Percentiles rank a stretch among this genome's conserved stretches.
Evolutionary conservation across 2,888 invertebrate species (phyloP).

Genomic region (Latrodectus hesperus): DNA sequence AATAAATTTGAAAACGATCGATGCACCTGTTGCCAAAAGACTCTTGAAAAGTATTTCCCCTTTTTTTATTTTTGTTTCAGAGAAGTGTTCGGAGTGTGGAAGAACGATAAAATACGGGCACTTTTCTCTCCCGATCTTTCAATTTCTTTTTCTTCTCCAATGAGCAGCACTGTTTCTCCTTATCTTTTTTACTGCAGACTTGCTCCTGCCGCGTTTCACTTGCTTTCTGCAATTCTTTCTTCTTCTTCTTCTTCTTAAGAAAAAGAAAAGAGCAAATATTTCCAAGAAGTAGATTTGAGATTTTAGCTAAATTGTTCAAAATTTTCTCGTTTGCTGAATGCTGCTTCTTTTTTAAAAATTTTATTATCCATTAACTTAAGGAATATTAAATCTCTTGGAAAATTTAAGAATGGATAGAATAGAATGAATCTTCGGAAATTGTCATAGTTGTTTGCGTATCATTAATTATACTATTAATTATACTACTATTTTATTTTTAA

Average conservation of each 20-base stretch:
- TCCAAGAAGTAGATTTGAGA: not conserved
- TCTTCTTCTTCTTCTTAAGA: not conserved
- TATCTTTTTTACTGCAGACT: not conserved
- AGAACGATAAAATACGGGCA: constrained; percentile 2
- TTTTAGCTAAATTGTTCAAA: not conserved
- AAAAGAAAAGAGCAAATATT: constrained; percentile 1
- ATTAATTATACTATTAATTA: no score
- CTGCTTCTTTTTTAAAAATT: no score
- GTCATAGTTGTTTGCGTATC: no score
- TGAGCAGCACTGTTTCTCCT: not conserved
- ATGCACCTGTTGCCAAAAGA: not conserved
- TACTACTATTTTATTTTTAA: no score
- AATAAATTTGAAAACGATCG: not conserved
- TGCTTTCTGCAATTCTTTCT: not conserved
- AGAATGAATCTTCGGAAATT: no score
- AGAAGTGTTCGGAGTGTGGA: constrained; percentile 2
- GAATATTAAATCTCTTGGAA: no score
- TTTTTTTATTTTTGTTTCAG: not conserved
- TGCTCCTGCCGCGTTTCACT: not conserved
- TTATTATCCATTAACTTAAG: no score
- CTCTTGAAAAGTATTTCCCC: not conserved
- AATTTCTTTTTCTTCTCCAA: not conserved
- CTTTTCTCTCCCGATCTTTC: not conserved
- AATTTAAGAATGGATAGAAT: no score
- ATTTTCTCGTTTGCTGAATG: no score